Percentiles rank a stretch among this genome's conserved stretches.
Conservation (phyloP, 2,888 invertebrate genomes). For the Cheilosia variabilis region DNA sequence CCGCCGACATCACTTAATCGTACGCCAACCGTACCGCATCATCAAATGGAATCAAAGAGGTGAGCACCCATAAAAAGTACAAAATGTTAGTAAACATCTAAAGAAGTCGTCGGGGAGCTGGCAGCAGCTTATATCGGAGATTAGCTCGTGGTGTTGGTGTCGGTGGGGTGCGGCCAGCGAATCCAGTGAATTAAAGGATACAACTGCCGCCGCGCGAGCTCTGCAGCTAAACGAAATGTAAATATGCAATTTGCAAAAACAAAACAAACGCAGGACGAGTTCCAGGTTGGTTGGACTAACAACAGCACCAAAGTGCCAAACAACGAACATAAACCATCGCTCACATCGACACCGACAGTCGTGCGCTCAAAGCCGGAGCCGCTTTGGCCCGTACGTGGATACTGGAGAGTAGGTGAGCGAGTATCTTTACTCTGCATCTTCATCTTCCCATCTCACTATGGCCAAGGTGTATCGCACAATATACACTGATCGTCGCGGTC, state of each 20-base stretch:
- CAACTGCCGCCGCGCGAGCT: slow-evolving; percentile 35
- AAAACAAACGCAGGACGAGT: slow-evolving; percentile 62
- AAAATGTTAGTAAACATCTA: slow-evolving; percentile 60
- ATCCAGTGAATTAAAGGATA: slow-evolving; percentile 64
- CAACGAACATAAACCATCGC: slow-evolving; percentile 67
- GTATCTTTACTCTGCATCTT: slow-evolving; percentile 26
- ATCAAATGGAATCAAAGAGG: slow-evolving; percentile 71
- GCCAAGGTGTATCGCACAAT: slow-evolving; percentile 28
- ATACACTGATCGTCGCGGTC: slow-evolving; percentile 59
- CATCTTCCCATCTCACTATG: slow-evolving; percentile 27
- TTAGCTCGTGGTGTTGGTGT: slow-evolving; percentile 36
- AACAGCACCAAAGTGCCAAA: slow-evolving; percentile 59
- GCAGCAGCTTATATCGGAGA: slow-evolving; percentile 12
- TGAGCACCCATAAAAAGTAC: slow-evolving; percentile 55
- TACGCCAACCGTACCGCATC: slow-evolving; percentile 58
- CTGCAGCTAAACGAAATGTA: slow-evolving; percentile 66
- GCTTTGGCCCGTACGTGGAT: neutral
- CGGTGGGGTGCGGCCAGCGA: slow-evolving; percentile 39
- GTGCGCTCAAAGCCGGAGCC: slow-evolving; percentile 56
- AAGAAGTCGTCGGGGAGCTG: slow-evolving; percentile 25
- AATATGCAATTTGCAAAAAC: slow-evolving; percentile 74
- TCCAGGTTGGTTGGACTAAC: slow-evolving; percentile 13
- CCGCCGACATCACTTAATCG: slow-evolving; percentile 66
- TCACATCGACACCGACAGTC: slow-evolving; percentile 54
- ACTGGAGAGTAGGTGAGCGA: slow-evolving; percentile 23